Percentiles rank a stretch among this genome's conserved stretches.
Conservation (phyloP, 2,113 vertebrate species). For the Stictonetta naevosa region DNA sequence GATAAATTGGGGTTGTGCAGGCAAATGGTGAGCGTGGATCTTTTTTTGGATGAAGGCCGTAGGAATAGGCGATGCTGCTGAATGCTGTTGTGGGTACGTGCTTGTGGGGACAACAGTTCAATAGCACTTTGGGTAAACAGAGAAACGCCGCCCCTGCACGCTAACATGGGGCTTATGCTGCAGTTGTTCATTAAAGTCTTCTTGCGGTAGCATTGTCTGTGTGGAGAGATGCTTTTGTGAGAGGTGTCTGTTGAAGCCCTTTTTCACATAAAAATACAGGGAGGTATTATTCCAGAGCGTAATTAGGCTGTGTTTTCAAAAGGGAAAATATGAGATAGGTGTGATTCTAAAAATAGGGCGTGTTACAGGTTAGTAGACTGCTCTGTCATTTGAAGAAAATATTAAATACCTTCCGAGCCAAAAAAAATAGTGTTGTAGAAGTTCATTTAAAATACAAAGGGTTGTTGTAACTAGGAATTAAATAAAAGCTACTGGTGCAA, state of each 20-base stretch:
- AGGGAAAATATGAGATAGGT: slow-evolving; percentile 53
- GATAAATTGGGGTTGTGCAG: neutral
- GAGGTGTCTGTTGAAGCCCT: neutral
- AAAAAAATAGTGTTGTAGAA: neutral
- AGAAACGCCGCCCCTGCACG: slow-evolving; percentile 19
- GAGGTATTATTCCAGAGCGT: slow-evolving; percentile 7
- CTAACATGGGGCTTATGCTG: neutral
- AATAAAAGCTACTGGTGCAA: neutral
- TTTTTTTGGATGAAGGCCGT: neutral
- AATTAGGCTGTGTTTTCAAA: slow-evolving; percentile 25
- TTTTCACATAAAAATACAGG: neutral
- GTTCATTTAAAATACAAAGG: neutral
- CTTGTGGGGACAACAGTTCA: neutral
- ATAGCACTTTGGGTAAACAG: slow-evolving; percentile 1
- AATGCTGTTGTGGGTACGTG: neutral
- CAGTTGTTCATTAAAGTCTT: neutral
- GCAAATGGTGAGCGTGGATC: neutral
- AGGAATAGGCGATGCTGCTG: neutral
- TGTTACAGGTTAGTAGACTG: slow-evolving; percentile 29
- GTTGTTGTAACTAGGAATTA: neutral
- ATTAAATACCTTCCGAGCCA: slow-evolving; percentile 25
- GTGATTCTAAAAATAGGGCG: slow-evolving; percentile 18
- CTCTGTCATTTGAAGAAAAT: slow-evolving; percentile 40
- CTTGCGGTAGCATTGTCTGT: neutral
- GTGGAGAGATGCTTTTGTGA: neutral